Evolutionary conservation across 2,888 invertebrate genomes (phyloP).

Genomic region (Leistus spinibarbis): DNA sequence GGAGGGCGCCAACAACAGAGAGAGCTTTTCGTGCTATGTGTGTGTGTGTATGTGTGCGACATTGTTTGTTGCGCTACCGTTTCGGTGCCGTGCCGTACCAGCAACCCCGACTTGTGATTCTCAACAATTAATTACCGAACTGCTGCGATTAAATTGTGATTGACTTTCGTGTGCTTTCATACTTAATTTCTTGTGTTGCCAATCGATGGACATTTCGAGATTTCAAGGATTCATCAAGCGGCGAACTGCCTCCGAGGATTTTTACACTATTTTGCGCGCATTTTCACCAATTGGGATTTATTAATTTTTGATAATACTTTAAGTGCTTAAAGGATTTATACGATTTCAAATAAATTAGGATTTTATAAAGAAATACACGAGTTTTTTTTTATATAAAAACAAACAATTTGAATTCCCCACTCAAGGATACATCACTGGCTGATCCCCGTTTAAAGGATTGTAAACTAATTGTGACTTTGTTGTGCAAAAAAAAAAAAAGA

Average conservation of each 20-base stretch:
- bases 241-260: no score
- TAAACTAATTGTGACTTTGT: no score
- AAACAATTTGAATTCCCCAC: background rate
- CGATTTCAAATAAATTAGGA: no score
- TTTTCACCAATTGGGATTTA: background rate
- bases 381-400: background rate
- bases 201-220: background rate
- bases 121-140: background rate
- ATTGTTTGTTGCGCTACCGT: slow-evolving; percentile 34
- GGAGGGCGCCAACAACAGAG: background rate
- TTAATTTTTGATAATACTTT: background rate
- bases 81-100: background rate
- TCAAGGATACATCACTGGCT: no score
- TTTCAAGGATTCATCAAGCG: background rate
- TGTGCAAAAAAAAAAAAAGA: no score
- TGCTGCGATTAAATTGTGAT: background rate
- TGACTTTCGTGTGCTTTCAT: slow-evolving; percentile 1
- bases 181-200: background rate
- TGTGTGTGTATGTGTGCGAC: slow-evolving; percentile 28
- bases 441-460: no score
- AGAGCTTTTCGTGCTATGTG: slow-evolving; percentile 44
- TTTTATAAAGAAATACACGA: no score
- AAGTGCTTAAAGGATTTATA: no score
- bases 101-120: background rate
- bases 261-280: background rate